Conservation (phyloP, 2,113 vertebrate species). For the Megaceryle maxima region DNA sequence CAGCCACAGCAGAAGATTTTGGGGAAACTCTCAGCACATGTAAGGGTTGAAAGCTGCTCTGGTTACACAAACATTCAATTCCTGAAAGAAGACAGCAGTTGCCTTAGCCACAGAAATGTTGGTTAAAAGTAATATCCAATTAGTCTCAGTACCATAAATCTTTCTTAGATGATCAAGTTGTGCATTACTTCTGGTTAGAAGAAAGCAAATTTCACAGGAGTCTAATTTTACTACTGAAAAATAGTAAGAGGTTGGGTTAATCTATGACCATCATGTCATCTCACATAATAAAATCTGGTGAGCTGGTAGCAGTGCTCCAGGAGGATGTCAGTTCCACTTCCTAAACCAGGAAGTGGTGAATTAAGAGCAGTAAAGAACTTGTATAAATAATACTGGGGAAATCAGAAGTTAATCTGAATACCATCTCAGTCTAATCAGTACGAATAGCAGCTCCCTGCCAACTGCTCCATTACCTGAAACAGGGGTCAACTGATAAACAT, state of each 20-base stretch:
- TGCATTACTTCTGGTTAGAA: not conserved
- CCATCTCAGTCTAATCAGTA: not conserved
- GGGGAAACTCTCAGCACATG: not conserved
- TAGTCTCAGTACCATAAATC: not conserved
- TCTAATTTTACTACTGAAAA: conserved; percentile 23
- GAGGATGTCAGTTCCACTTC: not conserved
- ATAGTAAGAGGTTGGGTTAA: not conserved
- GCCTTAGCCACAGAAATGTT: conserved; percentile 5
- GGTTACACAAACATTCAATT: not conserved
- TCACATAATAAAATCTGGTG: conserved; percentile 5
- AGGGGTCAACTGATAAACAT: conserved; percentile 56
- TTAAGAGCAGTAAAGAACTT: conserved; percentile 19
- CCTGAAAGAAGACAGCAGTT: not conserved
- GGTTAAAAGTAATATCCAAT: conserved; percentile 19
- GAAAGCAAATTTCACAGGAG: conserved; percentile 7
- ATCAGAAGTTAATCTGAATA: conserved; percentile 50
- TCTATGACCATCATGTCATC: not conserved
- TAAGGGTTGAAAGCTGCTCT: not conserved
- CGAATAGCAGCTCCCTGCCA: conserved; percentile 18
- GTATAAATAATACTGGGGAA: conserved; percentile 22
- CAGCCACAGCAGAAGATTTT: not conserved
- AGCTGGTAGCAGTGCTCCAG: not conserved
- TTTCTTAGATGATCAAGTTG: not conserved
- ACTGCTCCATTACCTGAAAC: conserved; percentile 42
- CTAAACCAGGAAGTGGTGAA: conserved; percentile 17